Evolutionary conservation across 2,797 vertebrate genomes (phyloP).

Genomic region (Gallinago nigripennis): DNA sequence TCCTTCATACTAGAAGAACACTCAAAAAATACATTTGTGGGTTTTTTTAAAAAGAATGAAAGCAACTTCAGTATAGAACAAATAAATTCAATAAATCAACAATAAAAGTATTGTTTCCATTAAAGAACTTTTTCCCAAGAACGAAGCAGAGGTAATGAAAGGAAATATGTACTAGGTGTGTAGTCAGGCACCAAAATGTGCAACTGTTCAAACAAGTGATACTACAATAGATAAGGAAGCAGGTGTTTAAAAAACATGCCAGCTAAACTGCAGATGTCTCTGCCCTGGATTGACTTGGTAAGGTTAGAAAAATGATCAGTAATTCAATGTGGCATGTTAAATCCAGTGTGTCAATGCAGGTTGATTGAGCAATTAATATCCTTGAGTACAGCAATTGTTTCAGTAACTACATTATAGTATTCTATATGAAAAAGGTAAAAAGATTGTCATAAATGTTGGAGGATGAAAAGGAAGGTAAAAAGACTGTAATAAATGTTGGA

Average conservation of each 20-base stretch:
- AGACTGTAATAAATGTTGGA: background rate
- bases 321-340: constrained; percentile 27
- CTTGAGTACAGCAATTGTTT: background rate
- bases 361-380: constrained; percentile 28
- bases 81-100: background rate
- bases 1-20: background rate
- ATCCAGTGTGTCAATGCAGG: constrained; percentile 7
- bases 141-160: background rate
- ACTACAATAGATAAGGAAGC: background rate
- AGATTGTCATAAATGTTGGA: background rate
- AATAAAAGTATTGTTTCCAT: background rate
- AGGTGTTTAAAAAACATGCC: background rate
- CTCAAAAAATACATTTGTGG: background rate
- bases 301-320: constrained; percentile 4
- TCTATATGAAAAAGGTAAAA: background rate
- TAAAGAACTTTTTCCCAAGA: background rate
- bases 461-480: background rate
- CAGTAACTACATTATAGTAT: background rate
- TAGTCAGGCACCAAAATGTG: background rate
- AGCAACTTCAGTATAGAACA: background rate
- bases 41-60: background rate
- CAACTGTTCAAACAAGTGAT: background rate
- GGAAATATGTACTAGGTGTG: background rate
- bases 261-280: background rate
- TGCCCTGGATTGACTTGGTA: background rate